Conservation (phyloP, 2,113 vertebrate genomes). For the Microcebus ravelobensis region DNA sequence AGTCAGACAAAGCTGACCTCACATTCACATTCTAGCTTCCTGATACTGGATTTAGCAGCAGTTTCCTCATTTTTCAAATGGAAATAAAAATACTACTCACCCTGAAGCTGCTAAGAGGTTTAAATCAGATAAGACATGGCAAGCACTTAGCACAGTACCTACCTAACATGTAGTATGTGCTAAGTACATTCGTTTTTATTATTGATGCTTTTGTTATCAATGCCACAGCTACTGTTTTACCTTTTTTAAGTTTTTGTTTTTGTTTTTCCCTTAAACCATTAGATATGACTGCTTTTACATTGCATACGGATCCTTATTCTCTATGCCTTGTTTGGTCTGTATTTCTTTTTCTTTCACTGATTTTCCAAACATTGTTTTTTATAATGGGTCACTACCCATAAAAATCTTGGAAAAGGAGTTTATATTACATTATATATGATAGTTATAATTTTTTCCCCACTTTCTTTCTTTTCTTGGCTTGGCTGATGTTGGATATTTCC, state of each 20-base stretch:
- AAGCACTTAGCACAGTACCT: background rate
- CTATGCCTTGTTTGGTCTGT: background rate
- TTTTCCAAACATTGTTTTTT: conserved; percentile 35
- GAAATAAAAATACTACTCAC: background rate
- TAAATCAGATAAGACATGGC: background rate
- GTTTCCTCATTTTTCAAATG: conserved; percentile 53
- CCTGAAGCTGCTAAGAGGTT: background rate
- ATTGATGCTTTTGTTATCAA: background rate
- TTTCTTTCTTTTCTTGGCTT: background rate
- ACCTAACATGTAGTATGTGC: background rate
- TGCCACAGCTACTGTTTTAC: background rate
- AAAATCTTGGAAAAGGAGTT: background rate
- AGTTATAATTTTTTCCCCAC: background rate
- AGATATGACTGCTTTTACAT: background rate
- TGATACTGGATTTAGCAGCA: background rate
- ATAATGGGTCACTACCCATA: background rate
- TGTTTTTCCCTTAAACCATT: background rate
- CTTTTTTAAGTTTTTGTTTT: background rate
- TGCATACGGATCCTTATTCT: background rate
- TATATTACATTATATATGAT: background rate
- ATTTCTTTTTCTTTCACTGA: background rate
- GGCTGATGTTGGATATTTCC: background rate
- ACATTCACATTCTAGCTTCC: background rate
- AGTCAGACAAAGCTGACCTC: background rate
- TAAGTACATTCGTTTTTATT: conserved; percentile 1